These are phyloP conservation scores for Perodicticus potto DNA, from an alignment of 2,797 vertebrate genomes.

Conservation along the genomic window DNA sequence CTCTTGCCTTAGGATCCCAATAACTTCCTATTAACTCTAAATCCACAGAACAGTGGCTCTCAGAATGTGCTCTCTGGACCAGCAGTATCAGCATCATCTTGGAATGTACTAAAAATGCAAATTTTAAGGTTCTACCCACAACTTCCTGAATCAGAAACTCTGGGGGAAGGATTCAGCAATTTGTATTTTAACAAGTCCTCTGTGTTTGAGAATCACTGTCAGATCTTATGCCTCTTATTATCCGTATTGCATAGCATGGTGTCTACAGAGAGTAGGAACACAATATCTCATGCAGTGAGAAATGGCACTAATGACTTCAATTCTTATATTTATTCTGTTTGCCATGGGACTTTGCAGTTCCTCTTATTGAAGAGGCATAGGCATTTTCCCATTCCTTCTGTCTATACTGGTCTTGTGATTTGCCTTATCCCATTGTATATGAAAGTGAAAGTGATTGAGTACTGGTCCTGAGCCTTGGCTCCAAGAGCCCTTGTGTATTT, in stretches of 20 bases:
- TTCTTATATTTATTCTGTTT: conserved; percentile 20
- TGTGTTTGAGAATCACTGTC: conserved; percentile 12
- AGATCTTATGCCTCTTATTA: conserved; percentile 21
- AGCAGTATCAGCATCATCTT: not conserved
- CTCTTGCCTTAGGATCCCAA: not conserved
- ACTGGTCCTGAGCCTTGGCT: not conserved
- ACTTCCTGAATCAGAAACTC: not conserved
- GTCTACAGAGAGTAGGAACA: conserved; percentile 1
- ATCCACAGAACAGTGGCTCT: conserved; percentile 11
- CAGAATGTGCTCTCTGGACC: not conserved
- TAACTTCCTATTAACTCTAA: conserved; percentile 42
- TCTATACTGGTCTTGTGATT: conserved; percentile 1
- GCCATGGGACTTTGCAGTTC: not conserved
- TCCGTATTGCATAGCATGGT: not conserved
- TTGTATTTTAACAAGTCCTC: conserved; percentile 35
- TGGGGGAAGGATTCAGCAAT: not conserved
- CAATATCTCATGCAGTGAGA: not conserved
- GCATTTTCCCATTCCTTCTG: not conserved
- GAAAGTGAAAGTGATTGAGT: not conserved
- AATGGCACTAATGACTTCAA: conserved; percentile 18
- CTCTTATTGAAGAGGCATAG: conserved; percentile 10
- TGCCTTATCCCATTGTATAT: not conserved
- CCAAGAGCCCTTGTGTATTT: conserved; percentile 19
- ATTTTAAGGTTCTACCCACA: not conserved
- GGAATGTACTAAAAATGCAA: conserved; percentile 42